These are phyloP conservation scores for Vireo griseus DNA, from an alignment of 2,797 vertebrate genomes.

Conservation along the genomic window DNA sequence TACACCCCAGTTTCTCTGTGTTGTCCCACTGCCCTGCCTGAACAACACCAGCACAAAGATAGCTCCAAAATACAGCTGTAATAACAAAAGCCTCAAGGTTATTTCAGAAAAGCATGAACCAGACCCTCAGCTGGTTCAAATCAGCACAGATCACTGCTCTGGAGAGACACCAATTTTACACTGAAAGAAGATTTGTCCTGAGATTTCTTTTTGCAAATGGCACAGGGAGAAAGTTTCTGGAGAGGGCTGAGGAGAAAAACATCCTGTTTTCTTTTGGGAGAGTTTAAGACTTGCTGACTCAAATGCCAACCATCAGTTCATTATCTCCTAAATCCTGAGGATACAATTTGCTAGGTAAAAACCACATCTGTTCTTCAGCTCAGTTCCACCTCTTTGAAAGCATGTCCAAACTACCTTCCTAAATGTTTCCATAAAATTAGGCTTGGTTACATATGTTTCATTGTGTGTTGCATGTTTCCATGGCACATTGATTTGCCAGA, in stretches of 20 bases:
- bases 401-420: conserved; percentile 22
- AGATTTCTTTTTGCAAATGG: not conserved
- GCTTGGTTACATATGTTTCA: conserved; percentile 54
- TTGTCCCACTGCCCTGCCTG: not conserved
- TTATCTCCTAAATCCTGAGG: not conserved
- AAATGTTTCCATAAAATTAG: conserved; percentile 32
- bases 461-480: conserved; percentile 44
- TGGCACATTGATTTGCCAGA: conserved; percentile 45
- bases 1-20: not conserved
- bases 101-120: not conserved
- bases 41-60: not conserved
- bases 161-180: not conserved
- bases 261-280: not conserved
- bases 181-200: not conserved
- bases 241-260: not conserved
- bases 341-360: not conserved
- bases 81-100: not conserved
- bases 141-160: not conserved
- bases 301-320: not conserved
- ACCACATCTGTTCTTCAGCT: conserved; percentile 28
- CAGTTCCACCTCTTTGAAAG: conserved; percentile 23
- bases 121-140: not conserved
- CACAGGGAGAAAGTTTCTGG: not conserved
- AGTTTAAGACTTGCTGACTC: conserved; percentile 1
- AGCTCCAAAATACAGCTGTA: conserved; percentile 4